Base-by-base conservation (phyloP, 35 echinoderm and acorn worm genomes). In the Ophioderma brevispina region DNA sequence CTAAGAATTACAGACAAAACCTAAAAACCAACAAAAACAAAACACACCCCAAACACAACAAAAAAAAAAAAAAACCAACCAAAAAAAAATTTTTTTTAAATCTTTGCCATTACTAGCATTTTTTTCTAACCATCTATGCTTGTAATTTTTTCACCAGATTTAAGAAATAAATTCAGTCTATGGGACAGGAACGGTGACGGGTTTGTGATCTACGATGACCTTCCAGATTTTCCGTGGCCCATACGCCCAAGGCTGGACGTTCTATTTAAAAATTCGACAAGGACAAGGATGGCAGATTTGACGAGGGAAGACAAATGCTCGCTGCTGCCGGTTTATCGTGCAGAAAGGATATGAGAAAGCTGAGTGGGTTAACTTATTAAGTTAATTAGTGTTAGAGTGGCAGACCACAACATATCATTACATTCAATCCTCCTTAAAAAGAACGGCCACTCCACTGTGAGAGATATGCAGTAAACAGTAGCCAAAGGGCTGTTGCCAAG, bases 191-290 rank as follows among this genome's bases (percentile, higher is more conserved):
- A 85, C 37, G 0, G 23, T 15, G 82, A 85, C 13, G 82, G 63
- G 19, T 85, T 17, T 2, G 31, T 85, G 55, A 5, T 59, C 21
- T 85, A 85, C 32, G 6, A 5, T 1, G 82, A 85, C 32, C 82
- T 85, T 18, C 52, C 32, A 17, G 82, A 85, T 33, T 85, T 85
- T 31, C 13, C 64, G 52, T n/a, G 82, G 82, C 31, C 82, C 82
- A 19, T 21, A 4, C 13, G 28, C 82, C 33, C 82, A 46, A 23
- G 13, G n/a, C 82, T 18, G 5, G 64, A 64, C 49, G 64, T 11
- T 23, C 36, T 36, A 31, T 85, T 0, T 36, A 64, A 32, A 32
- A 85, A 1, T 85, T 70, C 34, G 82, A 85, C 37, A 38, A 33
- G 13, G 35, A 85, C 55, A 36, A 34, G 35, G 52, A 85, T 36